Conservation (phyloP, 2,888 invertebrate genomes). For the Drosophila anomalata region DNA sequence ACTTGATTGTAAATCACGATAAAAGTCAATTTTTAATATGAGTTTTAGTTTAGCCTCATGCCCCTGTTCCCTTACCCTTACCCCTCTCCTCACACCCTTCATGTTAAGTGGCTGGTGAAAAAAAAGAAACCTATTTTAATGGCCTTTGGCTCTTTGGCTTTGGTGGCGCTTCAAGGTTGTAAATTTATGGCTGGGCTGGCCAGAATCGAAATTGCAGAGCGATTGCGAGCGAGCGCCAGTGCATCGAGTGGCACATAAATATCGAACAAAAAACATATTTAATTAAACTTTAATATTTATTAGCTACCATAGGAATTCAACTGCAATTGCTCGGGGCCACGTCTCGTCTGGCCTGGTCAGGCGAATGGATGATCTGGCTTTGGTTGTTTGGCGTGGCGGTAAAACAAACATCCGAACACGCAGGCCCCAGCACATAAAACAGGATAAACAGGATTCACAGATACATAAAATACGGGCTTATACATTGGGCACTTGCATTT, state of each 20-base stretch:
- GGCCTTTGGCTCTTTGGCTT: constrained; percentile 63
- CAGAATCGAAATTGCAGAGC: constrained; percentile 75
- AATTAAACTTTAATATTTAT: constrained; percentile 80
- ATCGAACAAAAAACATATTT: constrained; percentile 69
- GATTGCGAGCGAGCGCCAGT: constrained; percentile 43
- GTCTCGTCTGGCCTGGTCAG: constrained; percentile 25
- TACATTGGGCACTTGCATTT: not conserved
- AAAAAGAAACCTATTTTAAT: constrained; percentile 72
- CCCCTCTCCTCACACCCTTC: not conserved
- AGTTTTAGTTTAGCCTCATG: constrained; percentile 68
- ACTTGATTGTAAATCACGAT: constrained; percentile 80
- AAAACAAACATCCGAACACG: constrained; percentile 10
- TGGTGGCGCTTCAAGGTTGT: constrained; percentile 74
- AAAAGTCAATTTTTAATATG: constrained; percentile 81
- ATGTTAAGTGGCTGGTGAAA: constrained; percentile 53
- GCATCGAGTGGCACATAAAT: constrained; percentile 65
- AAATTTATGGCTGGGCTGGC: constrained; percentile 71
- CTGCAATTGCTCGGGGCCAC: constrained; percentile 60
- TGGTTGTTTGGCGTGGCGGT: constrained; percentile 11
- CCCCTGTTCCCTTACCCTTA: no score
- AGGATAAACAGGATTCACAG: constrained; percentile 1
- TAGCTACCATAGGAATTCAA: constrained; percentile 77
- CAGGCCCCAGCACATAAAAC: not conserved
- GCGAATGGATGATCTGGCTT: constrained; percentile 20
- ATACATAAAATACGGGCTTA: not conserved